Evolutionary conservation across 37 sponge, comb jelly and placozoan genomes (phyloP).

Genomic region (Spongia lamella): DNA sequence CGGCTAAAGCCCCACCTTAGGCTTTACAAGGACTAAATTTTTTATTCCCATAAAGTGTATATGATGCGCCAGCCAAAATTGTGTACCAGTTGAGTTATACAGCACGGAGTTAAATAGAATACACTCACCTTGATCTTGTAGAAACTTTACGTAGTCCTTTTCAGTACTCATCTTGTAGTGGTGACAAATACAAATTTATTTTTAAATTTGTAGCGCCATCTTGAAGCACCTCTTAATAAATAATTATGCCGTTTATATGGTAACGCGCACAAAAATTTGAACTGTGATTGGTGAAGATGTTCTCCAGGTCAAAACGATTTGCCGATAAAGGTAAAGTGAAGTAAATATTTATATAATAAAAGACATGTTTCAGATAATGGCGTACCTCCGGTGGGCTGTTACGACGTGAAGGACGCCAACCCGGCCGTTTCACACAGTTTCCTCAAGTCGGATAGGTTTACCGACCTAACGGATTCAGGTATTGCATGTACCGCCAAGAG

Average conservation of each 20-base stretch:
- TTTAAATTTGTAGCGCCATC: no score
- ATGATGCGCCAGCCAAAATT: no score
- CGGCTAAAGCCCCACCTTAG: neutral
- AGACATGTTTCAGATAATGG: neutral
- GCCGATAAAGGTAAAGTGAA: neutral
- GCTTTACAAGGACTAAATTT: neutral
- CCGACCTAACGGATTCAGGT: neutral
- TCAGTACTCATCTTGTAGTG: neutral
- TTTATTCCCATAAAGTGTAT: no score
- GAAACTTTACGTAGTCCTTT: conserved; percentile 27
- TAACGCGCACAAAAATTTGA: conserved; percentile 3
- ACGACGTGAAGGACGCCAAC: no score
- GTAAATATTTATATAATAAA: neutral
- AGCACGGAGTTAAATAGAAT: neutral
- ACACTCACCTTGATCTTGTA: conserved; percentile 37
- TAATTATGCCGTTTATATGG: neutral
- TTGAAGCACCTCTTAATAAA: neutral
- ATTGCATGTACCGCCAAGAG: neutral
- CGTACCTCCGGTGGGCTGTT: no score
- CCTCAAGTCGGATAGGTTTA: neutral
- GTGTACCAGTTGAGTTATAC: no score
- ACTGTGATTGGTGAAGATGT: neutral
- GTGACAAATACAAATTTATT: neutral
- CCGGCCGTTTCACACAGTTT: neutral
- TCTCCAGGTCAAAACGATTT: conserved; percentile 2